A percentile compares a stretch with the other conserved stretches of the same genome.
Evolutionary conservation across 2,888 invertebrate genomes (phyloP).

Genomic region (Drymonia ruficornis): DNA sequence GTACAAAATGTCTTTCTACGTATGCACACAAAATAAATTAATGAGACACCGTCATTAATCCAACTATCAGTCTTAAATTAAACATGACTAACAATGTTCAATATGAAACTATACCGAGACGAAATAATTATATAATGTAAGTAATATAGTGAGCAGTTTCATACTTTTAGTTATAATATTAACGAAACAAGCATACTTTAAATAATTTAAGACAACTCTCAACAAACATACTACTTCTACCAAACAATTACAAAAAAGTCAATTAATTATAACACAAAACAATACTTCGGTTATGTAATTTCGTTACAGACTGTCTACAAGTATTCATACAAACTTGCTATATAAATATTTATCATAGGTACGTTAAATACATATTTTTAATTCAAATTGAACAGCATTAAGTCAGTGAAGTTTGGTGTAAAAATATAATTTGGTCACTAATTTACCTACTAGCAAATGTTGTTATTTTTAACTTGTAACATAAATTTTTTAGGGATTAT

Average conservation of each 20-base stretch:
- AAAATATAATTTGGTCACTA: too few species aligned
- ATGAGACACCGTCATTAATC: conserved; percentile 49
- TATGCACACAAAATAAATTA: conserved; percentile 52
- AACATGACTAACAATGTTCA: conserved; percentile 53
- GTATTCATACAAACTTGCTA: too few species aligned
- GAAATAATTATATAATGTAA: conserved; percentile 23
- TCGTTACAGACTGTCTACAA: too few species aligned
- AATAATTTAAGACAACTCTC: neutral
- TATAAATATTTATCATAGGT: too few species aligned
- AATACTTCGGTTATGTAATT: neutral
- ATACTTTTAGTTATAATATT: conserved; percentile 10
- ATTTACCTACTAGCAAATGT: too few species aligned
- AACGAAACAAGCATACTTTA: neutral
- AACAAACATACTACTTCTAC: neutral
- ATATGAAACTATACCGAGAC: conserved; percentile 34
- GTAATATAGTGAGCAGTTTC: conserved; percentile 41
- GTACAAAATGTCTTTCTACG: conserved; percentile 45
- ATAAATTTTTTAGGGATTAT: too few species aligned
- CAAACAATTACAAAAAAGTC: neutral
- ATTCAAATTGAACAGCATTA: too few species aligned
- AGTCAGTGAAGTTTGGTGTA: too few species aligned
- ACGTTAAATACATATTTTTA: too few species aligned
- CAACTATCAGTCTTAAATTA: conserved; percentile 75
- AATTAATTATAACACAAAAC: neutral
- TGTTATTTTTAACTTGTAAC: too few species aligned